phyloP scores from a whole-genome alignment of 2,888 invertebrate species.

The Amiota mariae region DNA sequence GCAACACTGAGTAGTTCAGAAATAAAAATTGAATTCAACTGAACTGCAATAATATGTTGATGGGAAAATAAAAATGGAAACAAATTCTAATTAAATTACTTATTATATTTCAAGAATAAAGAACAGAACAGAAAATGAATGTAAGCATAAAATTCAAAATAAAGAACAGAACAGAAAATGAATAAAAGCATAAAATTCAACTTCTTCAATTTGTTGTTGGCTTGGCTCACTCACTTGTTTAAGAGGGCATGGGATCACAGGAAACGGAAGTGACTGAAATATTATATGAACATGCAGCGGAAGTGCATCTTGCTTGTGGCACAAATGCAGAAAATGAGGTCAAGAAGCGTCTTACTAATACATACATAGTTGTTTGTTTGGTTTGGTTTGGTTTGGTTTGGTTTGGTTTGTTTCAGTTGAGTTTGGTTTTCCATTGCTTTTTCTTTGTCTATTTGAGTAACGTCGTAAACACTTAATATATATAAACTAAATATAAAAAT shows the following conservation, averaged over 20 bases:
- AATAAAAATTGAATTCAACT: neutral
- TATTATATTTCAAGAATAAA: neutral
- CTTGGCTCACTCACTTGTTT: neutral
- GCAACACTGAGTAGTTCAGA: neutral
- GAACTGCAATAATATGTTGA: neutral
- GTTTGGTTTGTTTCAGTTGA: too few species aligned
- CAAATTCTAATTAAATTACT: slow-evolving; percentile 10
- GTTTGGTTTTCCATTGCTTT: too few species aligned
- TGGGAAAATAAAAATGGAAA: neutral
- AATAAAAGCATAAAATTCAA: neutral
- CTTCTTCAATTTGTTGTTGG: too few species aligned
- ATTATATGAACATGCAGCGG: neutral
- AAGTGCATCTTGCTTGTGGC: neutral
- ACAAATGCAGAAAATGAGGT: neutral
- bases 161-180: neutral
- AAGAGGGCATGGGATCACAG: neutral
- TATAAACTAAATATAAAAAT: neutral
- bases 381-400: too few species aligned
- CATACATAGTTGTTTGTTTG: too few species aligned
- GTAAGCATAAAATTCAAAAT: neutral
- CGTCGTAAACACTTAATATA: neutral
- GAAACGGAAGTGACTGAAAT: neutral
- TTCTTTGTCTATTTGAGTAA: too few species aligned
- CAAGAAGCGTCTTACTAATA: neutral
- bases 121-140: neutral